Evolutionary conservation across 2,888 invertebrate genomes (phyloP), one percentile per base, ranked within the genome.

Genomic region (Eilema griseolum): DNA sequence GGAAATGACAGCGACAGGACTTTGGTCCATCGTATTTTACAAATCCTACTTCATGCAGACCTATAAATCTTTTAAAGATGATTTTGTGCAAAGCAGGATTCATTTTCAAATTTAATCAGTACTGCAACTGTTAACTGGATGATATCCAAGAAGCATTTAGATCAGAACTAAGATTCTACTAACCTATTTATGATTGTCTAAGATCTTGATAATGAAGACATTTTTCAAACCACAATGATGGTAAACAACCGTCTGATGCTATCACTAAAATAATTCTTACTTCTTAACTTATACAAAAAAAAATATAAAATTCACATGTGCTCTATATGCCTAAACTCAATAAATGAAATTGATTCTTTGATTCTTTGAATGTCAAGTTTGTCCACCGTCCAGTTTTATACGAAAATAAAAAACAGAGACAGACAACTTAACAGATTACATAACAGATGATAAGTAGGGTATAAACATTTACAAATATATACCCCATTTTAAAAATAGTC

Each of bases 1-100:
- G 68, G 76, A 76, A 74, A 75, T 76, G 79, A 84, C 80, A 76
- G 75, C 31, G 28, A 74, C 76, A 72, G 66, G 72, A 83, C 73
- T 77, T 74, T 73, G 73, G 71, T 81, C 78, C 75, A 79, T 80
- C 74, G 75, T 72, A 72, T 52, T 52, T 52, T 52, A 52, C 12
- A 52, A 52, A 52, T n/a, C 52, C 52, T 52, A 52, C 80, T 82
- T 80, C 80, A 76, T 75, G 72, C 79, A 80, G 66, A 69, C 78
- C 37, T 67, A 67, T 65, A 66, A 67, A 74, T 31, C 41, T 66
- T 41, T 66, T 3, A 66, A 46, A 61, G n/a, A 60, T 41, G 26
- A 41, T 60, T 26, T 20, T 52, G 46, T 52, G 52, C 20, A 52
- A 8, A n/a, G 52, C n/a, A 52, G 20, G 10, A 46, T 52, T n/a